phyloP scores from a whole-genome alignment of 1,140 invertebrate species.

The Drosophila carrolli region DNA sequence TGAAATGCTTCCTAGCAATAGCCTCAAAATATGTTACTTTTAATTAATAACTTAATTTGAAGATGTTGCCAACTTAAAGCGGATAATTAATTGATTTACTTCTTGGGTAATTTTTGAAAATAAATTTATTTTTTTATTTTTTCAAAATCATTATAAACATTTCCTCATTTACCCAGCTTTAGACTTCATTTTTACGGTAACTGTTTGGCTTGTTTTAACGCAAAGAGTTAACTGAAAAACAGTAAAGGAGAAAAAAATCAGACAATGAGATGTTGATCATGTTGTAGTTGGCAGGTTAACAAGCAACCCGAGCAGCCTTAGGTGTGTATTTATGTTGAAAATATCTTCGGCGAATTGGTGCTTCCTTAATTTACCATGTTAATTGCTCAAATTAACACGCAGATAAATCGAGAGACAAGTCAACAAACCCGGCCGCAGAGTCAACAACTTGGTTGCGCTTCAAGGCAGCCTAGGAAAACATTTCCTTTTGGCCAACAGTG shows the following conservation, averaged over 20 bases:
- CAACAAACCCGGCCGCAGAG: slow-evolving; percentile 38
- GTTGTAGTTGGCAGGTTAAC: slow-evolving; percentile 56
- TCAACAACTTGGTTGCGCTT: slow-evolving; percentile 50
- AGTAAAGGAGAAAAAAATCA: slow-evolving; percentile 20
- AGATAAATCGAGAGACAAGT: slow-evolving; percentile 57
- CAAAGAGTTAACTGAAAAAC: slow-evolving; percentile 23
- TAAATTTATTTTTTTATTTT: slow-evolving; percentile 17
- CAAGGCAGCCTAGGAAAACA: slow-evolving; percentile 34
- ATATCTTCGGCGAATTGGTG: slow-evolving; percentile 47
- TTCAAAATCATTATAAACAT: slow-evolving; percentile 2
- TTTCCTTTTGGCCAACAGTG: slow-evolving; percentile 35
- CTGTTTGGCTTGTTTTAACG: slow-evolving; percentile 17
- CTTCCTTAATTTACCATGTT: slow-evolving; percentile 71
- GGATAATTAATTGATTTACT: slow-evolving; percentile 28
- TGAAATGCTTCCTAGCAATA: not conserved
- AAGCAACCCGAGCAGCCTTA: slow-evolving; percentile 44
- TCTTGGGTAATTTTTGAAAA: not conserved
- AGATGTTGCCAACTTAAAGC: not conserved
- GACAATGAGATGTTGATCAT: slow-evolving; percentile 52
- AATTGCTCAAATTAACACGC: slow-evolving; percentile 72
- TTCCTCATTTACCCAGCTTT: slow-evolving; percentile 26
- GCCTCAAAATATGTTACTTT: not conserved
- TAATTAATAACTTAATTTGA: slow-evolving; percentile 5
- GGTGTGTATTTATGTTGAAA: slow-evolving; percentile 53
- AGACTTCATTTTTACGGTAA: slow-evolving; percentile 9